Evolutionary conservation across 2,113 vertebrate genomes (phyloP).

Genomic region (Rhinogobius similis): DNA sequence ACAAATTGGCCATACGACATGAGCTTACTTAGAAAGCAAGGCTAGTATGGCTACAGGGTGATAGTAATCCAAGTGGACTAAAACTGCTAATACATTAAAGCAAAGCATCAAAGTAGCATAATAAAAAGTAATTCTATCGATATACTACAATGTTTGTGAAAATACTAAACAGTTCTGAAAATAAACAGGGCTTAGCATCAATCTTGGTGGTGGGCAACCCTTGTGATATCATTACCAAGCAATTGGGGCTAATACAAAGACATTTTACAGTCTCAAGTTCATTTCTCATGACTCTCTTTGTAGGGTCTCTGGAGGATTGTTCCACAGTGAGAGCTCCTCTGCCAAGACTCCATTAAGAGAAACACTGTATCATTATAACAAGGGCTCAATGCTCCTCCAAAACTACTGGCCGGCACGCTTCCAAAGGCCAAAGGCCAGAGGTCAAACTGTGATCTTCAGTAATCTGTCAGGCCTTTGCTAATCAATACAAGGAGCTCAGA

Average conservation of each 20-base stretch:
- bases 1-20: slow-evolving; percentile 3
- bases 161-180: slow-evolving; percentile 11
- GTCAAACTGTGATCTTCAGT: slow-evolving; percentile 51
- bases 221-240: background rate
- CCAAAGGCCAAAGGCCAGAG: slow-evolving; percentile 34
- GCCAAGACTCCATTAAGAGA: slow-evolving; percentile 30
- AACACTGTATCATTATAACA: slow-evolving; percentile 23
- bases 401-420: slow-evolving; percentile 19
- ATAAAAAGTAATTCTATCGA: background rate
- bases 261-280: slow-evolving; percentile 7
- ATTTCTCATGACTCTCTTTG: slow-evolving; percentile 12
- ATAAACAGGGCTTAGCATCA: slow-evolving; percentile 12
- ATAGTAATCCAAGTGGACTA: background rate
- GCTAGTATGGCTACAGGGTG: background rate
- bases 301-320: slow-evolving; percentile 30
- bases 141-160: background rate
- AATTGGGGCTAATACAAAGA: slow-evolving; percentile 5
- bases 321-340: slow-evolving; percentile 18
- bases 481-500: slow-evolving; percentile 50
- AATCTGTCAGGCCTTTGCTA: slow-evolving; percentile 35
- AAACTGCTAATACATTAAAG: background rate
- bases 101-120: background rate
- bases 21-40: slow-evolving; percentile 18
- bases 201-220: background rate
- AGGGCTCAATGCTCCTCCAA: slow-evolving; percentile 31